These are phyloP conservation scores for Caenorhabditis tropicalis DNA, from an alignment of 1,140 invertebrate genomes.

Conservation along the genomic window DNA sequence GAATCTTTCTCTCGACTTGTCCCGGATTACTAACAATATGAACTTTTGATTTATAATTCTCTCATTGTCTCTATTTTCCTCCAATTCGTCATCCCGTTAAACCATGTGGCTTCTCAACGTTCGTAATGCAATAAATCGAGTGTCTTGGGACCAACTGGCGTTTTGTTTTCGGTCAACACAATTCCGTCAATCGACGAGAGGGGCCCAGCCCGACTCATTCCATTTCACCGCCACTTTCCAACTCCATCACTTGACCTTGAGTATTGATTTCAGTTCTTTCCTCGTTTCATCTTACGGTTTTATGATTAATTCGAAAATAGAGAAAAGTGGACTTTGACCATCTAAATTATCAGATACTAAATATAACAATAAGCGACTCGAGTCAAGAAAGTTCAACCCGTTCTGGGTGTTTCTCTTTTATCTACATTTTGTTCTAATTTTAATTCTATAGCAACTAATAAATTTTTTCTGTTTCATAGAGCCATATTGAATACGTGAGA, in stretches of 20 bases:
- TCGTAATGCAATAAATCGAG: constrained; percentile 41
- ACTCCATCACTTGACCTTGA: constrained; percentile 18
- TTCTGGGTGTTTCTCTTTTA: not conserved
- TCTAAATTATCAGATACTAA: not conserved
- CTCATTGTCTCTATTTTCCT: not conserved
- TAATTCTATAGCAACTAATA: too few relatives aligned
- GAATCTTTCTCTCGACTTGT: constrained; percentile 31
- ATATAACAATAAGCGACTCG: not conserved
- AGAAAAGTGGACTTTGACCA: not conserved
- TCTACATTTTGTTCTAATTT: too few relatives aligned
- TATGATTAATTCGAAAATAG: not conserved
- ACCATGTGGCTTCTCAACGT: constrained; percentile 34
- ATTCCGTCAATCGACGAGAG: not conserved
- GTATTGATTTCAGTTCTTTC: not conserved
- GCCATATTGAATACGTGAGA: too few relatives aligned
- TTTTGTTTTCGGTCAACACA: constrained; percentile 39
- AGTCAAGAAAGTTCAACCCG: not conserved
- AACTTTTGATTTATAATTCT: not conserved
- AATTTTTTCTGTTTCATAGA: too few relatives aligned
- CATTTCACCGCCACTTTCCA: not conserved
- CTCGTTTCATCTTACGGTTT: not conserved
- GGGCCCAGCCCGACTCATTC: not conserved
- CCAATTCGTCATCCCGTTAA: not conserved
- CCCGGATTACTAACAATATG: constrained; percentile 1
- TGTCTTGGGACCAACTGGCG: constrained; percentile 23